phyloP scores from a whole-genome alignment of 2,888 invertebrate genomes.

The Cancer borealis region DNA sequence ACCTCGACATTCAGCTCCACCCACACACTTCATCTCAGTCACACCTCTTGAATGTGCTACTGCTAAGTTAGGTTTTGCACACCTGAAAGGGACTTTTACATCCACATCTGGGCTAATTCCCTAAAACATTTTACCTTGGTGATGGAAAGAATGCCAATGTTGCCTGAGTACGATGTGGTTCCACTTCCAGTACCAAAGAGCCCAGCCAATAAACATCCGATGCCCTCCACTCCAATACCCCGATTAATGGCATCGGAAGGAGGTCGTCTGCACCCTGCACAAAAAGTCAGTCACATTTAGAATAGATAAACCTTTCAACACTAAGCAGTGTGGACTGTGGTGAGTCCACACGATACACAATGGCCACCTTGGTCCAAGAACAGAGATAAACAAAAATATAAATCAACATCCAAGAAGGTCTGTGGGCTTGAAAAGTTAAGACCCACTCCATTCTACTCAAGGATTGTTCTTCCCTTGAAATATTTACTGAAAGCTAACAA shows the following conservation, averaged over 20 bases:
- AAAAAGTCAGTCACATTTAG: not conserved
- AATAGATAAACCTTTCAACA: not conserved
- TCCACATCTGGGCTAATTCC: no score
- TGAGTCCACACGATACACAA: not conserved
- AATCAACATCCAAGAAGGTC: no score
- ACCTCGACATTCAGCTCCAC: no score
- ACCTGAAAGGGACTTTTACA: no score
- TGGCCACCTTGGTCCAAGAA: no score
- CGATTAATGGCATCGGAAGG: conserved; percentile 82
- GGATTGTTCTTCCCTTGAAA: no score
- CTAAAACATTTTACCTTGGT: conserved; percentile 80
- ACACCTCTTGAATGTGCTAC: no score
- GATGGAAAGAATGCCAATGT: conserved; percentile 83
- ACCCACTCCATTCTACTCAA: no score
- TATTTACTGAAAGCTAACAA: no score
- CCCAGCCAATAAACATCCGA: conserved; percentile 81
- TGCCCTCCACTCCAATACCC: conserved; percentile 82
- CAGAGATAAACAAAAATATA: no score
- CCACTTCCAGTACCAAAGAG: conserved; percentile 81
- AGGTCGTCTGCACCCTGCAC: conserved; percentile 80
- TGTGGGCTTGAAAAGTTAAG: not conserved
- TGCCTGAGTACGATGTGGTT: conserved; percentile 82
- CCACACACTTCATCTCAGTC: no score
- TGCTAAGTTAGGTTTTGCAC: no score
- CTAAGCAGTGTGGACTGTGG: not conserved